Base-by-base conservation (phyloP, 2,797 vertebrate species). In the Dallia pectoralis region DNA sequence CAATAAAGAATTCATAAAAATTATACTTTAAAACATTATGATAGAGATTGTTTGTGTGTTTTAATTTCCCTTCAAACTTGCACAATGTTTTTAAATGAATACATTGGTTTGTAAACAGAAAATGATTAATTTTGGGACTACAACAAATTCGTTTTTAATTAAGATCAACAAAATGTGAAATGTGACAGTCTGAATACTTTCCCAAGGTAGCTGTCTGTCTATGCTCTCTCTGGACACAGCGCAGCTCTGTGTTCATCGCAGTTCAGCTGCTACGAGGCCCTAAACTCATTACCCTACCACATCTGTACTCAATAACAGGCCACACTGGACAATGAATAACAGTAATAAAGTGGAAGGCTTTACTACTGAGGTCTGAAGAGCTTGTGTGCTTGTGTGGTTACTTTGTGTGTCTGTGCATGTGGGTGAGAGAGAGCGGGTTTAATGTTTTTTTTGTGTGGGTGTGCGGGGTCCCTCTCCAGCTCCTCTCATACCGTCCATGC, bases 261-360 rank as follows among this genome's bases (percentile, higher is more conserved):
- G 73, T 61, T 71, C 59, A 77, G 82, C 77, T 80, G 44, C 71
- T 84, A 76, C 80, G 77, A 83, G 77, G 82, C 76, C 75, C 80
- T 65, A 74, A 83, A 76, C 89, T 92, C 89, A 93, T 93, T 91
- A 91, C 86, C 75, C 83, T 75, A 32, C 77, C 82, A 93, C 91
- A 93, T 93, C 92, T 94, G 92, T 86, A 88, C 84, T 85, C 87
- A 88, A 91, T 91, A 91, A 92, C 73, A 77, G 69, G 78, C 82
- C 84, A 84, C 82, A 75, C 86, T 87, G 84, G 83, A 65, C 85
- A 80, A 90, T 92, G 87, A 92, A 93, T 90, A 87, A 89, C 85
- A 40, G 85, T 89, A 91, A 91, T 90, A 90, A 89, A 91, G 87
- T 77, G 78, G 81, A 89, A 77, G 85, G 84, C 83, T n/a, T n/a